Evolutionary conservation across 2,113 vertebrate species (phyloP).

Genomic region (Grus americana): DNA sequence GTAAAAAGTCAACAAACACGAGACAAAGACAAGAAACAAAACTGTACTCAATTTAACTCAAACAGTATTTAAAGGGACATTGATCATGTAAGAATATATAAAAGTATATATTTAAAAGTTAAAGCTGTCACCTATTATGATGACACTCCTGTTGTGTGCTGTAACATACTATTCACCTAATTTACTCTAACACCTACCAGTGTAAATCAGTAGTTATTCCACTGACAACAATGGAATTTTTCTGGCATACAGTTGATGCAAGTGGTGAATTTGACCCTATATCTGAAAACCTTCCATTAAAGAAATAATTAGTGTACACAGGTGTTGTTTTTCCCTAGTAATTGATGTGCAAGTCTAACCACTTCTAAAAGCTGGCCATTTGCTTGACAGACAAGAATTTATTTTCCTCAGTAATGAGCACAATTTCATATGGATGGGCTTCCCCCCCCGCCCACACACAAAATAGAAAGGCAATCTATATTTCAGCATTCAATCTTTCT

Average conservation of each 20-base stretch:
- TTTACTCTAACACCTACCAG: background rate
- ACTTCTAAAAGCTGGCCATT: constrained; percentile 35
- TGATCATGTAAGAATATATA: constrained; percentile 2
- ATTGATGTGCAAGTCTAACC: constrained; percentile 13
- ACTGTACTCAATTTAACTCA: constrained; percentile 60
- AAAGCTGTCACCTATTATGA: background rate
- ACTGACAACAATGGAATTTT: background rate
- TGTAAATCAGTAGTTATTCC: background rate
- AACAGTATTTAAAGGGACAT: constrained; percentile 48
- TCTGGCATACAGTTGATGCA: background rate
- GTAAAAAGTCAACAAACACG: constrained; percentile 75
- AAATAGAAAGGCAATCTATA: background rate
- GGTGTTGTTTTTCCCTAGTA: constrained; percentile 22
- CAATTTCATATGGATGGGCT: background rate
- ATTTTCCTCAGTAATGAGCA: constrained; percentile 47
- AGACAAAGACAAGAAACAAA: constrained; percentile 70
- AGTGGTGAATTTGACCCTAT: constrained; percentile 1
- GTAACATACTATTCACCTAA: background rate
- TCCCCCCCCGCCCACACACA: background rate
- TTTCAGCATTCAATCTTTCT: background rate
- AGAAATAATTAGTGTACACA: constrained; percentile 32
- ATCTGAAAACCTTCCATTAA: constrained; percentile 7
- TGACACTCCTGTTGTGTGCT: constrained; percentile 15
- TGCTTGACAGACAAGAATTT: constrained; percentile 43
- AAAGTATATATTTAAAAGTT: constrained; percentile 29